Evolutionary conservation across 2,888 invertebrate genomes (phyloP).

Genomic region (Xestia xanthographa): DNA sequence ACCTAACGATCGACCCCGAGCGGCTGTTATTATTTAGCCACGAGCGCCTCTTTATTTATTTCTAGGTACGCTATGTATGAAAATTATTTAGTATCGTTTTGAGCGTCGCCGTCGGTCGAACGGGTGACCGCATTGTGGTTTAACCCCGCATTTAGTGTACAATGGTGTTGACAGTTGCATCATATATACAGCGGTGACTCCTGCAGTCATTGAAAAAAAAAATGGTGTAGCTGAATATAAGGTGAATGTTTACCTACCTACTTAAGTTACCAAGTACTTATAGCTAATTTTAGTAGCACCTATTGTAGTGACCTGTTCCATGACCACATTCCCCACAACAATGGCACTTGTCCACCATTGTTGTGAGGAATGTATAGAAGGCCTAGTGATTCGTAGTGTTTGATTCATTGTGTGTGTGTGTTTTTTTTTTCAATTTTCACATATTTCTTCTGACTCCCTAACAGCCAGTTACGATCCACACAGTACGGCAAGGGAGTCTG

Average conservation of each 20-base stretch:
- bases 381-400: not conserved
- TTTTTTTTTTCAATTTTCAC: not conserved
- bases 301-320: not conserved
- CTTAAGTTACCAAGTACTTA: not conserved
- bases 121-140: constrained; percentile 2
- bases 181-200: not conserved
- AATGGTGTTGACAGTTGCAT: not conserved
- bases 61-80: not conserved
- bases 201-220: too few species aligned
- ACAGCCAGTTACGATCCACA: too few species aligned
- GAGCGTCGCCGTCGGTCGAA: not conserved
- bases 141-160: not conserved
- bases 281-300: not conserved
- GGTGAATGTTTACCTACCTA: not conserved
- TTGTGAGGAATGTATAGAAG: not conserved
- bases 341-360: not conserved
- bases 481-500: too few species aligned
- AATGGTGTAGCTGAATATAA: not conserved
- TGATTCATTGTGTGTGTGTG: not conserved
- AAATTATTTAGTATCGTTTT: not conserved
- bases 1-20: too few species aligned
- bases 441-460: not conserved
- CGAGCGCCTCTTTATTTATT: too few species aligned
- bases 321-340: not conserved
- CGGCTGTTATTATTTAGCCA: too few species aligned